These are phyloP conservation scores for Scaptomyza pallida DNA, from an alignment of 1,140 invertebrate species.

Conservation along the genomic window DNA sequence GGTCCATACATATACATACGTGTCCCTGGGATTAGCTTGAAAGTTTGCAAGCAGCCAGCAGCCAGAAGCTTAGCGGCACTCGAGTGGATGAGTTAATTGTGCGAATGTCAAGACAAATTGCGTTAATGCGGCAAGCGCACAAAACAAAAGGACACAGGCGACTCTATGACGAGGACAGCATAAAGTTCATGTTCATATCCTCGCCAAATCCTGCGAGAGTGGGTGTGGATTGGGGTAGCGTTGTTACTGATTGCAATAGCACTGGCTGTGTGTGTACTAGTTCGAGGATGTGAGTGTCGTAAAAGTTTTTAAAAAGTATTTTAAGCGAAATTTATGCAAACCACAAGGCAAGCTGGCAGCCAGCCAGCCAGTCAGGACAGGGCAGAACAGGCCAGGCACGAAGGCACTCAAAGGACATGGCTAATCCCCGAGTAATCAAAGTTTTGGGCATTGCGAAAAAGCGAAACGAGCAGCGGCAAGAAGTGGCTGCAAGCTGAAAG, in stretches of 20 bases:
- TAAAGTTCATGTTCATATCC: slow-evolving; percentile 25
- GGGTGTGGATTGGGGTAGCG: slow-evolving; percentile 46
- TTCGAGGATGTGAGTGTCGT: slow-evolving; percentile 54
- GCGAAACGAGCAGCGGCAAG: slow-evolving; percentile 48
- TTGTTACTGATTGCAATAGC: slow-evolving; percentile 14
- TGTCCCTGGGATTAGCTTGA: slow-evolving; percentile 61
- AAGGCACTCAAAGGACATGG: slow-evolving; percentile 48
- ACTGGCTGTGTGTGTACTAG: slow-evolving; percentile 27
- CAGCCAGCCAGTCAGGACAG: no score
- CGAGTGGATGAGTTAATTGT: slow-evolving; percentile 80
- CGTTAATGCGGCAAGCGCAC: slow-evolving; percentile 72
- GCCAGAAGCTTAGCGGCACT: slow-evolving; percentile 64
- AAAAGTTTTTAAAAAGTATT: slow-evolving; percentile 82
- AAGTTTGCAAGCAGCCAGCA: slow-evolving; percentile 67
- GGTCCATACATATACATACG: slow-evolving; percentile 55
- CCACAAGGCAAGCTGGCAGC: slow-evolving; percentile 73
- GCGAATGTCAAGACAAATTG: slow-evolving; percentile 83
- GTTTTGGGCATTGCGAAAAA: slow-evolving; percentile 69
- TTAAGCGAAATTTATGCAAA: slow-evolving; percentile 82
- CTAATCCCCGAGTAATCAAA: slow-evolving; percentile 83
- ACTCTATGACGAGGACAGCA: slow-evolving; percentile 20
- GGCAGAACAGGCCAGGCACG: slow-evolving; percentile 27
- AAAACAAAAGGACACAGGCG: slow-evolving; percentile 36
- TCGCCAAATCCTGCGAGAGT: slow-evolving; percentile 32
- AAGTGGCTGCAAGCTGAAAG: slow-evolving; percentile 45